Base-by-base conservation (phyloP, 2,113 vertebrate genomes). In the Thamnaconus septentrionalis region DNA sequence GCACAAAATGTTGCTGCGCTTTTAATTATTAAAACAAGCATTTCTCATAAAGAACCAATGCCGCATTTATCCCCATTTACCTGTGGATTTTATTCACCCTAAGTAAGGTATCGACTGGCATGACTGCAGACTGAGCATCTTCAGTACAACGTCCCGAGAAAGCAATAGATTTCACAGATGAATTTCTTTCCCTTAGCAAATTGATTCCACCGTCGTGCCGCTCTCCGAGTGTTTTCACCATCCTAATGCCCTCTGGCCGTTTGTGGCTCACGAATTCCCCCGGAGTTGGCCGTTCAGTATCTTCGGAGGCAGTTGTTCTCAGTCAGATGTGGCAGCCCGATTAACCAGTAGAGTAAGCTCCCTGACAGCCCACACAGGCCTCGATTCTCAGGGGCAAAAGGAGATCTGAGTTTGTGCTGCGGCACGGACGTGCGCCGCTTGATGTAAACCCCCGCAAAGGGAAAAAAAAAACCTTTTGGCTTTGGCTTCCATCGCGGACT, bases 291-390 rank as follows among this genome's bases (percentile, higher is more conserved):
- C 44, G 85, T 89, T 90, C 85, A 88, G 79, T 84, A 81, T 81
- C 88, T 87, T 79, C 80, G 88, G 91, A 84, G 85, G 65, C 69
- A 59, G 70, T 73, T 76, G 78, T 82, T 86, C 73, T 68, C 43
- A 64, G 75, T 72, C 78, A 83, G 78, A 88, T 84, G 86, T 88
- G 85, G 86, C 87, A 87, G 85, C 81, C 89, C 87, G 78, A 88
- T 91, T 91, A 90, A 79, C 82, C 82, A 78, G 73, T 52, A 84
- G 82, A 79, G 72, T 70, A 64, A 71, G 80, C 80, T 77, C 58
- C 10, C 76, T 84, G 84, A 85, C 82, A 86, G 75, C 70, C 82
- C 58, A 45, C 67, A 55, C 64, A 74, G 78, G 73, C 80, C 58
- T 12, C 9, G 45, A 74, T 58, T 77, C 82, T 83, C 76, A 46